Evolutionary conservation across 1,140 invertebrate genomes (phyloP), one percentile per base, ranked within the genome.

Genomic region (Bombus terrestris): DNA sequence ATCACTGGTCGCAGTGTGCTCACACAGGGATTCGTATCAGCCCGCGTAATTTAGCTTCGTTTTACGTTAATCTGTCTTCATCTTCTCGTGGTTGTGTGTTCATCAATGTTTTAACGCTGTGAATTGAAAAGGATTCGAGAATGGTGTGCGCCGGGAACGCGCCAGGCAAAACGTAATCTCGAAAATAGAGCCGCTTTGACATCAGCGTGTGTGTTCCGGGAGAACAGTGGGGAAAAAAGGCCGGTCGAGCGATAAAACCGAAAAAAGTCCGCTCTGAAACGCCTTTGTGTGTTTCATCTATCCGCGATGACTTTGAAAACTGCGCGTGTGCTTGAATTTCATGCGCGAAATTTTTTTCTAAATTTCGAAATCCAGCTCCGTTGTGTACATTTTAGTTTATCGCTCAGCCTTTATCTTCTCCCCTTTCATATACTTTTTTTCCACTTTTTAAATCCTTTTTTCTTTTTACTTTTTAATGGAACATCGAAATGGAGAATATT

Each of bases 131-230:
- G 39, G 73, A 77, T 77, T 57, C 35, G 72, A 28, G 53, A 32
- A 12, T 28, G 15, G 15, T 18, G 47, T 22, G 47, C 47, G 18
- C 6, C 18, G 18, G 47, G 18, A 22, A 53, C 47, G 6, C 32
- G 3, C 13, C 22, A 9, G 28, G 62, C n/a, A 53, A 41, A 83
- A 76, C 41, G 81, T 76, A 83, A 83, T 83, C 73, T 83, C 35
- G 73, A 77, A 77, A 83, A 83, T 77, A 83, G 81, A 83, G 10
- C 43, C 43, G 59, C 73, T 83, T 83, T 83, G 81, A 76, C 37
- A 83, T 83, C 41, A 35, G 15, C 62, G 28, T 10, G 41, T 13
- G 13, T 43, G 28, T n/a, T 9, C 10, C 32, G 12, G 18, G 18
- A 15, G n/a, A 43, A 6, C 13, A 32, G n/a, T 6, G 64, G 25